A percentile compares a stretch with the other conserved stretches of the same genome.
phyloP scores from a whole-genome alignment of 2,888 invertebrate species.

The Limnephilus rhombicus region DNA sequence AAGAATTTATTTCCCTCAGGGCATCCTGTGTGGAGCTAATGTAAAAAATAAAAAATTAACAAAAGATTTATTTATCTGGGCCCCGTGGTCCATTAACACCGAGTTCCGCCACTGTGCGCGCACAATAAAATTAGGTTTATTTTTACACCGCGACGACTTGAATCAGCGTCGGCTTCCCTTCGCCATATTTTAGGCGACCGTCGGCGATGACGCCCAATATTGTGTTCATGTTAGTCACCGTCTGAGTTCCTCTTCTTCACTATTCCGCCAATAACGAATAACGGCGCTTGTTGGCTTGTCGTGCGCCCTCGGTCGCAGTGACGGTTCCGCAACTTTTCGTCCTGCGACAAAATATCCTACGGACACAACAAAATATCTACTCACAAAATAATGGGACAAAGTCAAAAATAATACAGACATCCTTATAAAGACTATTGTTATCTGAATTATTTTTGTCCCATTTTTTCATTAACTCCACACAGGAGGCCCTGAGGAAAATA shows the following conservation, averaged over 20 bases:
- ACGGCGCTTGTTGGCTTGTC: background rate
- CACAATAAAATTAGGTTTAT: background rate
- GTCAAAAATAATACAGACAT: too few relatives aligned
- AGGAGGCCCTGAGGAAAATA: too few relatives aligned
- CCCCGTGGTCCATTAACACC: background rate
- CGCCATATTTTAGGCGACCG: background rate
- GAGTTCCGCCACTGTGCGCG: background rate
- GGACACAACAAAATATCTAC: too few relatives aligned
- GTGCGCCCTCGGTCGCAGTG: background rate
- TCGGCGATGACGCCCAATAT: background rate
- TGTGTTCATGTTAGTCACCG: constrained; percentile 4
- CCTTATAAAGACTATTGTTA: too few relatives aligned
- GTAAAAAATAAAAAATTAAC: background rate
- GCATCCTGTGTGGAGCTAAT: too few relatives aligned
- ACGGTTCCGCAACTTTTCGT: too few relatives aligned
- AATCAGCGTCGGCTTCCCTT: background rate
- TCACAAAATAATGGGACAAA: too few relatives aligned
- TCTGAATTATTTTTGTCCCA: too few relatives aligned
- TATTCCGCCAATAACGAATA: constrained; percentile 8
- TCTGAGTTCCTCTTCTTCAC: background rate
- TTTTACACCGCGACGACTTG: constrained; percentile 3
- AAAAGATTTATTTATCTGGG: background rate
- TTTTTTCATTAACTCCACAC: too few relatives aligned
- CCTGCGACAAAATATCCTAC: too few relatives aligned
- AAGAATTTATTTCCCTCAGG: too few relatives aligned